These are phyloP conservation scores for Oryzaephilus surinamensis DNA, from an alignment of 1,140 invertebrate species.

Conservation along the genomic window DNA sequence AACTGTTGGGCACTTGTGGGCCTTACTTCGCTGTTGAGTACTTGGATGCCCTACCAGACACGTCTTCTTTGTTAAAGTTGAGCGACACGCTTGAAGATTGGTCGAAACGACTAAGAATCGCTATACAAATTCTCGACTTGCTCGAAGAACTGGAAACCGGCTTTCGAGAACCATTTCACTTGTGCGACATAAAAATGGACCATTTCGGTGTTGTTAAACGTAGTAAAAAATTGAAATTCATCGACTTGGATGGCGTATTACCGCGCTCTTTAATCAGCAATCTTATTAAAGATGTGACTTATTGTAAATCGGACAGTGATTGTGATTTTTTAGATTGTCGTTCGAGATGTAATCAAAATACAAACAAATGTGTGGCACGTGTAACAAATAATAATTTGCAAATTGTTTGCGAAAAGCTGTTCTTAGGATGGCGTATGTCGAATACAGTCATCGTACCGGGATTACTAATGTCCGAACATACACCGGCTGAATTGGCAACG, in stretches of 20 bases:
- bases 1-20: conserved; percentile 56
- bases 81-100: conserved; percentile 38
- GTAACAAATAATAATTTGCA: conserved; percentile 54
- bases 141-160: conserved; percentile 45
- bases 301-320: conserved; percentile 45
- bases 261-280: conserved; percentile 38
- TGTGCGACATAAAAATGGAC: conserved; percentile 56
- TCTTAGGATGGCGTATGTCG: conserved; percentile 49
- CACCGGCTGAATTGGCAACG: conserved; percentile 41
- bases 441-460: conserved; percentile 49
- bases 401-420: conserved; percentile 52
- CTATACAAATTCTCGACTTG: conserved; percentile 50
- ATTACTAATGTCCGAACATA: conserved; percentile 45
- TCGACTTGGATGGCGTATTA: conserved; percentile 49
- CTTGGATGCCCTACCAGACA: conserved; percentile 38
- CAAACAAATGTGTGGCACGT: conserved; percentile 40
- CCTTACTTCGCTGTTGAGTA: conserved; percentile 48
- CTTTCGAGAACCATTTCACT: conserved; percentile 45
- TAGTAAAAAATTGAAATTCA: conserved; percentile 43
- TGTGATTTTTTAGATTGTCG: conserved; percentile 57
- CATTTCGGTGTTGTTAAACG: conserved; percentile 51
- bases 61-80: conserved; percentile 33
- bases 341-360: conserved; percentile 42
- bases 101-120: conserved; percentile 40
- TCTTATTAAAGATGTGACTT: conserved; percentile 35